phyloP scores from a whole-genome alignment of 1,140 invertebrate genomes.

The Manduca sexta region DNA sequence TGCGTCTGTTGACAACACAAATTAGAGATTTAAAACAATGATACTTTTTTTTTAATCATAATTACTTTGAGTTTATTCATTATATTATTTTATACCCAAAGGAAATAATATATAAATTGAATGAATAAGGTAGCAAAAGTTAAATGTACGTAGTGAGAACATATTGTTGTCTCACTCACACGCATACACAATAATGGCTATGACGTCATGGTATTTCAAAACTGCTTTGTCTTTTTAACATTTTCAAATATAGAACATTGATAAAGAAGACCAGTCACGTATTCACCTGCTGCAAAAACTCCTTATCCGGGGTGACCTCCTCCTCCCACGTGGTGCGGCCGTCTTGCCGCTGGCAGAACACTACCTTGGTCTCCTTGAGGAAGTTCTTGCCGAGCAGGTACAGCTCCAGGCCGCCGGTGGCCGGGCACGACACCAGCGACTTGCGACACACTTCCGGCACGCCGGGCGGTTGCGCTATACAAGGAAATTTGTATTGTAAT shows the following conservation, averaged over 20 bases:
- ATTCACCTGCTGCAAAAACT: slow-evolving; percentile 89
- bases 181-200: too few relatives aligned
- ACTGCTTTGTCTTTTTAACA: too few relatives aligned
- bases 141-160: too few relatives aligned
- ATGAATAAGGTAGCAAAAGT: too few relatives aligned
- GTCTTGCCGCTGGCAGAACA: slow-evolving; percentile 83
- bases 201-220: too few relatives aligned
- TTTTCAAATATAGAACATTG: neutral
- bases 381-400: slow-evolving; percentile 98
- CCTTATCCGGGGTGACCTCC: slow-evolving; percentile 85
- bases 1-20: slow-evolving; percentile 86
- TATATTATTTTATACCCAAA: too few relatives aligned
- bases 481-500: neutral
- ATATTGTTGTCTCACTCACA: too few relatives aligned
- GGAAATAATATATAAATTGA: too few relatives aligned
- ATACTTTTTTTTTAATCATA: too few relatives aligned
- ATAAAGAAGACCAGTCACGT: too few relatives aligned
- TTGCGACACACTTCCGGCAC: slow-evolving; percentile 97
- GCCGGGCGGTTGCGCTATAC: slow-evolving; percentile 93
- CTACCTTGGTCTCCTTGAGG: slow-evolving; percentile 92
- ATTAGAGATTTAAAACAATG: too few relatives aligned
- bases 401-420: slow-evolving; percentile 89
- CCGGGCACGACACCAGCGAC: slow-evolving; percentile 85
- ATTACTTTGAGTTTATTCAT: too few relatives aligned
- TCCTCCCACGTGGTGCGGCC: slow-evolving; percentile 81